phyloP scores from a whole-genome alignment of 2,113 vertebrate species.

The Ellobius talpinus region DNA sequence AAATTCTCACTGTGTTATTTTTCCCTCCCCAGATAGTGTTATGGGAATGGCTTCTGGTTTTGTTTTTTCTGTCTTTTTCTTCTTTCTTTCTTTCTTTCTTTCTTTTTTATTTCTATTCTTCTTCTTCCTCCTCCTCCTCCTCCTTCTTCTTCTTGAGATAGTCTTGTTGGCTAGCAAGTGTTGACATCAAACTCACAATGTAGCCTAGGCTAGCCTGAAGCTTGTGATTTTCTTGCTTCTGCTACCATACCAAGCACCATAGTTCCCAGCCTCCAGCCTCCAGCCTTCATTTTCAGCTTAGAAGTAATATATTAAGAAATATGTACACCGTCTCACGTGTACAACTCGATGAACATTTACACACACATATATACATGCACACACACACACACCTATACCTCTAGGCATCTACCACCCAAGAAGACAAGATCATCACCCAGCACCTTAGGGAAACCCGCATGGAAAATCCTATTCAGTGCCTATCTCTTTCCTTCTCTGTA shows the following conservation, averaged over 20 bases:
- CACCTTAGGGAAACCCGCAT: not conserved
- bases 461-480: not conserved
- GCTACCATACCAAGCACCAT: not conserved
- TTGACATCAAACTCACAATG: not conserved
- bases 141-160: too few species aligned
- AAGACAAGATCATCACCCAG: not conserved
- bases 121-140: accelerated
- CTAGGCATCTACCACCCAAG: not conserved
- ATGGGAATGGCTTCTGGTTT: not conserved
- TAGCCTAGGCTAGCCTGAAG: not conserved
- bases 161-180: not conserved
- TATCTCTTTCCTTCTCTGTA: not conserved
- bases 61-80: not conserved
- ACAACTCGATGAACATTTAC: not conserved
- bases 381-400: not conserved
- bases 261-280: too few species aligned
- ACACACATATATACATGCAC: not conserved
- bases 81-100: not conserved
- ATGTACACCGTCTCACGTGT: not conserved
- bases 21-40: not conserved
- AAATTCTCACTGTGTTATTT: not conserved
- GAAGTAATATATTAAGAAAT: not conserved
- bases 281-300: not conserved
- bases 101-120: accelerated
- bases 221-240: not conserved